Percentiles rank a stretch among this genome's conserved stretches.
phyloP scores from a whole-genome alignment of 2,888 invertebrate species.

The Anoplius nigerrimus region DNA sequence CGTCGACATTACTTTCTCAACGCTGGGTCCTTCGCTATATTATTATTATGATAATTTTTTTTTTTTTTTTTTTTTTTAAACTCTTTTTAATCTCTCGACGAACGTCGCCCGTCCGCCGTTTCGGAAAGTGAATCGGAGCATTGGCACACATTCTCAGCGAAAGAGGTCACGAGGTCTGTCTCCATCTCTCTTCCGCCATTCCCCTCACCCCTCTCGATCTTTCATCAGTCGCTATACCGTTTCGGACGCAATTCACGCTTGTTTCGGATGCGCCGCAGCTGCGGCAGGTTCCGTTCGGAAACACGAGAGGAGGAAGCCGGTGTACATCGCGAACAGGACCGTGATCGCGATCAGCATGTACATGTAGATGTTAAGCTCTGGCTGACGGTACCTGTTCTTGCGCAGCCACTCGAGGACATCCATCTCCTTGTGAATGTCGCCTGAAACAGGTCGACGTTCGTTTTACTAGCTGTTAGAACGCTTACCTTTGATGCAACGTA shows the following conservation, averaged over 20 bases:
- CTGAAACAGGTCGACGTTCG: conserved; percentile 74
- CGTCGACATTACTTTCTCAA: too few relatives aligned
- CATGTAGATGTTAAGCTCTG: conserved; percentile 95
- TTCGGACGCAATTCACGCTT: conserved; percentile 75
- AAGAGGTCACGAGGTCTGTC: too few relatives aligned
- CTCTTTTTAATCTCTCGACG: too few relatives aligned
- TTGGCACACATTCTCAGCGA: too few relatives aligned
- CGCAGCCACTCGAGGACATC: conserved; percentile 94
- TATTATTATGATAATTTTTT: too few relatives aligned
- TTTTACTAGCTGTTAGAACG: not conserved
- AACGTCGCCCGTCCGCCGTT: too few relatives aligned
- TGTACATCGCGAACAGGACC: conserved; percentile 91
- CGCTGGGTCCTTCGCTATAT: too few relatives aligned
- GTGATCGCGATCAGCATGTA: conserved; percentile 92
- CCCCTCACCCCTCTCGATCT: too few relatives aligned
- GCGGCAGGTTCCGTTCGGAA: conserved; percentile 85
- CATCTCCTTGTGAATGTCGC: conserved; percentile 88
- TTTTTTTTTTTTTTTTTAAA: too few relatives aligned
- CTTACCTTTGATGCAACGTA: not conserved
- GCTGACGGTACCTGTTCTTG: conserved; percentile 94
- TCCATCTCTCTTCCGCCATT: too few relatives aligned
- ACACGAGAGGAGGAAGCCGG: conserved; percentile 92
- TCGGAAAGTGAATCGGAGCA: too few relatives aligned
- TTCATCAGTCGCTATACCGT: not conserved
- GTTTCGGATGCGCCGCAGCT: conserved; percentile 80